phyloP scores from a whole-genome alignment of 2,888 invertebrate species.

The Euclidia mi region DNA sequence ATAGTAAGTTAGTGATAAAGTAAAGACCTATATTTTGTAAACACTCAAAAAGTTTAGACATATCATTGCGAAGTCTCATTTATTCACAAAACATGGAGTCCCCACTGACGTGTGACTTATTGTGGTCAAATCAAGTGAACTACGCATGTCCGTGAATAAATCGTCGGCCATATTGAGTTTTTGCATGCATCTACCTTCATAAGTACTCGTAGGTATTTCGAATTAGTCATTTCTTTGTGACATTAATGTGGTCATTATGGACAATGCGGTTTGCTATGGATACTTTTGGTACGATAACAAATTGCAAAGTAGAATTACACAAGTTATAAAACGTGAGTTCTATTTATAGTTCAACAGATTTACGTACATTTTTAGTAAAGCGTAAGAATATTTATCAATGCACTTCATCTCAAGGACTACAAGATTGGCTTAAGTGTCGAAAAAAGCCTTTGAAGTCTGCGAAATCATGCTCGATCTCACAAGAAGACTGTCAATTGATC shows the following conservation, averaged over 20 bases:
- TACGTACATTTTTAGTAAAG: too few species aligned
- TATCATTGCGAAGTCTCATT: conserved; percentile 24
- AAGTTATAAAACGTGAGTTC: not conserved
- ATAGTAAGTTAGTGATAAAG: too few species aligned
- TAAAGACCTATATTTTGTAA: too few species aligned
- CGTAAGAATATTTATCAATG: too few species aligned
- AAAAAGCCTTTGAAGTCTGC: too few species aligned
- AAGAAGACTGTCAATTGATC: too few species aligned
- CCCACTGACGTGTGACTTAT: conserved; percentile 70
- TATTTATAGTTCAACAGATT: not conserved
- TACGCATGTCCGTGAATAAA: conserved; percentile 72
- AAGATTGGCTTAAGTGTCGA: too few species aligned
- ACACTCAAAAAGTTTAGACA: not conserved
- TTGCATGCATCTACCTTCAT: conserved; percentile 60
- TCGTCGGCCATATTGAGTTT: conserved; percentile 68
- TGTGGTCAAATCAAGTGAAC: conserved; percentile 57
- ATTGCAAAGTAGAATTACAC: not conserved
- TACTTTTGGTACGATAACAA: conserved; percentile 7
- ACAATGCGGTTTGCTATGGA: conserved; percentile 11
- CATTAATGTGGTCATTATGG: conserved; percentile 53
- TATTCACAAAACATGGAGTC: conserved; percentile 53
- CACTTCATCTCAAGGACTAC: too few species aligned
- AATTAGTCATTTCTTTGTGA: conserved; percentile 50
- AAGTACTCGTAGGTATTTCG: conserved; percentile 33
- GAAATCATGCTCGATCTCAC: too few species aligned